Evolutionary conservation across 1,140 invertebrate species (phyloP).

Genomic region (Zaprionus vittiger): DNA sequence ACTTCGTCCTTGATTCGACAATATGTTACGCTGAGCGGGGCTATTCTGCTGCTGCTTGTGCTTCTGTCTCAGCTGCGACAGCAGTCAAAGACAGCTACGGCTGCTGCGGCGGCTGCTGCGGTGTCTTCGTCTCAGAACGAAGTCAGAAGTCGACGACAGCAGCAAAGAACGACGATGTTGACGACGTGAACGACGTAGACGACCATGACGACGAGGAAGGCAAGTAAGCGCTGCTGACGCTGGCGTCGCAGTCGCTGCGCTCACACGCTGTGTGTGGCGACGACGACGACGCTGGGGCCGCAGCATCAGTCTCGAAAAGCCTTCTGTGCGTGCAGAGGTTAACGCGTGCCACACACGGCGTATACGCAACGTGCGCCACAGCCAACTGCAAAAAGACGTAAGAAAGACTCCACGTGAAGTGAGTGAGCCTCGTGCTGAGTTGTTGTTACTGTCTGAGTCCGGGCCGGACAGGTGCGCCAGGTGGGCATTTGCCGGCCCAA

Average conservation of each 20-base stretch:
- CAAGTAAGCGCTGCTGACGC: constrained; percentile 41
- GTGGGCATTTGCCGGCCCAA: constrained; percentile 63
- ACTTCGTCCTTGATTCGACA: constrained; percentile 81
- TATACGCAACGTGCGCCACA: constrained; percentile 61
- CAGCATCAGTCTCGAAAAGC: constrained; percentile 76
- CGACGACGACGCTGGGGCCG: constrained; percentile 13
- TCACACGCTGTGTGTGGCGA: constrained; percentile 46
- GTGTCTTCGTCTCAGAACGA: constrained; percentile 55
- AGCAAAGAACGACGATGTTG: constrained; percentile 26
- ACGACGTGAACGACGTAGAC: constrained; percentile 8
- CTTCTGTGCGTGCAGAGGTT: constrained; percentile 81
- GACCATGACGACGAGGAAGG: constrained; percentile 20
- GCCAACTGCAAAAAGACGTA: constrained; percentile 63
- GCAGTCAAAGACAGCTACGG: constrained; percentile 25
- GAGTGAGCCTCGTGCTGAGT: constrained; percentile 30
- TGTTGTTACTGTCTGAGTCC: constrained; percentile 26
- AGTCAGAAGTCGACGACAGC: constrained; percentile 22
- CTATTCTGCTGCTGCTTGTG: constrained; percentile 8
- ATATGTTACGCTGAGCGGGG: constrained; percentile 67
- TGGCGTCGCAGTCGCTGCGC: constrained; percentile 30
- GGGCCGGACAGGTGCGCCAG: constrained; percentile 31
- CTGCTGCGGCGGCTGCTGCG: constrained; percentile 31
- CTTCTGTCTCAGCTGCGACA: constrained; percentile 17
- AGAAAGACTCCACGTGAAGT: constrained; percentile 47
- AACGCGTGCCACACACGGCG: constrained; percentile 71